A percentile compares a stretch with the other conserved stretches of the same genome.
phyloP scores from a whole-genome alignment of 2,797 vertebrate species.

The Pipistrellus pipistrellus region DNA sequence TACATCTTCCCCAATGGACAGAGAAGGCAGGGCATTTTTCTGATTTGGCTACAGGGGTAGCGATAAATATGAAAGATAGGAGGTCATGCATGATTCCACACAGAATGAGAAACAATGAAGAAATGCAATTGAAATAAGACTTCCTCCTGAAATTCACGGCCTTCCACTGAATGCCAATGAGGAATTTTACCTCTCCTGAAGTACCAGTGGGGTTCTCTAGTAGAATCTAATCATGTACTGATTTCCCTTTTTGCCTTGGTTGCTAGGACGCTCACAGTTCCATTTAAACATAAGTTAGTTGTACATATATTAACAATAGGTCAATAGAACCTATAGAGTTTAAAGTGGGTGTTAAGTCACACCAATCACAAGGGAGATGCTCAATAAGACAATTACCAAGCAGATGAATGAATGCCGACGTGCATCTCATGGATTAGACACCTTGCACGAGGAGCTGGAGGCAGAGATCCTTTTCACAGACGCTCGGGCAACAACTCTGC shows the following conservation, averaged over 20 bases:
- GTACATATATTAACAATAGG: background rate
- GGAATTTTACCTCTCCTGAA: background rate
- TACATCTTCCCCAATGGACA: background rate
- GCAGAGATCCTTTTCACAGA: background rate
- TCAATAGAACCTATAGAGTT: background rate
- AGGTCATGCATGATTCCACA: background rate
- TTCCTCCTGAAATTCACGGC: background rate
- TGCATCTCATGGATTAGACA: background rate
- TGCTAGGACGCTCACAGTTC: conserved; percentile 52
- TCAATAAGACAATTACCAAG: background rate
- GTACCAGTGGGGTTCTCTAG: background rate
- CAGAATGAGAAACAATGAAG: background rate
- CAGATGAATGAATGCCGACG: background rate
- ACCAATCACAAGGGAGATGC: background rate
- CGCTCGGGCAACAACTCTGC: background rate
- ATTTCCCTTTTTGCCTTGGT: conserved; percentile 26
- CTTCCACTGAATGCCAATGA: background rate
- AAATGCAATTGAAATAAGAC: background rate
- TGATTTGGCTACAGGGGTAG: background rate
- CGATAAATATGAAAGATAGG: background rate
- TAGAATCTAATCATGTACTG: background rate
- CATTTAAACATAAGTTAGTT: background rate
- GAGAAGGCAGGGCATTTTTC: background rate
- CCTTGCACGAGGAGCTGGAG: background rate
- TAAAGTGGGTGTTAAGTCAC: background rate